A percentile compares a stretch with the other conserved stretches of the same genome.
Conservation (phyloP, 1,140 invertebrate species). For the Drosophila prosaltans region DNA sequence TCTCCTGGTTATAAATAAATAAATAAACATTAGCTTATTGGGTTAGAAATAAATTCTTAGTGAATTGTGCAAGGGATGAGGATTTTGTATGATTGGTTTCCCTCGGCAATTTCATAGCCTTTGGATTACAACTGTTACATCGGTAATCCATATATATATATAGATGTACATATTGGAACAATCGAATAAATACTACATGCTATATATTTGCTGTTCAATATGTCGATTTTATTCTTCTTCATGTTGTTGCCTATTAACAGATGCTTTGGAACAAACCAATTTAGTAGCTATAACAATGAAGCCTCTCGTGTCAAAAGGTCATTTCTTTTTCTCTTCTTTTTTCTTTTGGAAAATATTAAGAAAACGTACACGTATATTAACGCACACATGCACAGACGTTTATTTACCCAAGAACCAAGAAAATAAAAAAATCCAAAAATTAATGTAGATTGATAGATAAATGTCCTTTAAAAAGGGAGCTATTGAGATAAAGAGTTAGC, state of each 20-base stretch:
- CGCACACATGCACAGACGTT: background rate
- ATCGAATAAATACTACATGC: too few species aligned
- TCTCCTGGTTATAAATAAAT: background rate
- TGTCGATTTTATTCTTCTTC: too few species aligned
- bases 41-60: conserved; percentile 37
- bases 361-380: conserved; percentile 13
- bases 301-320: conserved; percentile 78
- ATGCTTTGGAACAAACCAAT: conserved; percentile 63
- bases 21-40: conserved; percentile 64
- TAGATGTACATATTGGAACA: background rate
- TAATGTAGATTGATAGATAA: too few species aligned
- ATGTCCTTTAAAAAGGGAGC: too few species aligned
- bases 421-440: too few species aligned
- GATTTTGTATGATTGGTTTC: conserved; percentile 38
- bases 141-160: background rate
- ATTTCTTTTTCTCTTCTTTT: conserved; percentile 51
- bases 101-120: background rate
- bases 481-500: too few species aligned
- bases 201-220: too few species aligned
- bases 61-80: conserved; percentile 25
- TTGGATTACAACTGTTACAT: conserved; percentile 7
- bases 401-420: too few species aligned
- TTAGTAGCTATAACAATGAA: conserved; percentile 74
- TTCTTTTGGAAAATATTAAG: conserved; percentile 27
- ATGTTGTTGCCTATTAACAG: conserved; percentile 24